Percentiles rank a stretch among this genome's conserved stretches.
Evolutionary conservation across 1,140 invertebrate genomes (phyloP).

Genomic region (Antheraea pernyi): DNA sequence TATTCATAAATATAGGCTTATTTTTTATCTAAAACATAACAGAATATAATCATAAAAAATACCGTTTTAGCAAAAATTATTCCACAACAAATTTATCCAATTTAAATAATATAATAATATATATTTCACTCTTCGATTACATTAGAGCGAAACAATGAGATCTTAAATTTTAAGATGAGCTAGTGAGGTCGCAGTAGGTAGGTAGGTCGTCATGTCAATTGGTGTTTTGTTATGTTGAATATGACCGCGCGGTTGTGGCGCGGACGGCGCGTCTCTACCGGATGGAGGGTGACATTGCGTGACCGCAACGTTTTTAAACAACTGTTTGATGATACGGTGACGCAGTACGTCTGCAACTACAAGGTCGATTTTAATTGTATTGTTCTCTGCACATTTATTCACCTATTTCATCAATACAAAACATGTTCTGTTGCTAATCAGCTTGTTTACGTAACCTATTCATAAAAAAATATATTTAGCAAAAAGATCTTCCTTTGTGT

Average conservation of each 20-base stretch:
- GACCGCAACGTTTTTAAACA: constrained; percentile 60
- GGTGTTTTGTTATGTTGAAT: constrained; percentile 39
- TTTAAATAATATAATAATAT: too few species aligned
- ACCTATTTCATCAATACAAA: neutral
- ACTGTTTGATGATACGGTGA: constrained; percentile 55
- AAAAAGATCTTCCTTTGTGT: too few species aligned
- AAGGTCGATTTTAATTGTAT: constrained; percentile 49
- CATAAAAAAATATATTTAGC: neutral
- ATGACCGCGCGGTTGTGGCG: constrained; percentile 28
- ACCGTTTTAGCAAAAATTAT: too few species aligned
- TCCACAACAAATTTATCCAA: too few species aligned
- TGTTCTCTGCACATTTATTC: constrained; percentile 17
- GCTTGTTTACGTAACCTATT: neutral
- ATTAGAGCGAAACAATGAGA: constrained; percentile 10
- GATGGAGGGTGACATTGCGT: constrained; percentile 66
- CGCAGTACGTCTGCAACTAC: constrained; percentile 50
- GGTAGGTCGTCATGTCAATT: constrained; percentile 46
- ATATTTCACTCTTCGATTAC: neutral
- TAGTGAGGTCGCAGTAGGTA: constrained; percentile 34
- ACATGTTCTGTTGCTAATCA: neutral
- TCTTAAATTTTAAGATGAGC: constrained; percentile 22
- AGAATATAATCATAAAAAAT: too few species aligned
- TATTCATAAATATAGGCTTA: too few species aligned
- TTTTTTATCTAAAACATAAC: too few species aligned
- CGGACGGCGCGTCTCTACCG: constrained; percentile 48